phyloP scores from a whole-genome alignment of 2,113 vertebrate species.

The Protobothrops mucrosquamatus region DNA sequence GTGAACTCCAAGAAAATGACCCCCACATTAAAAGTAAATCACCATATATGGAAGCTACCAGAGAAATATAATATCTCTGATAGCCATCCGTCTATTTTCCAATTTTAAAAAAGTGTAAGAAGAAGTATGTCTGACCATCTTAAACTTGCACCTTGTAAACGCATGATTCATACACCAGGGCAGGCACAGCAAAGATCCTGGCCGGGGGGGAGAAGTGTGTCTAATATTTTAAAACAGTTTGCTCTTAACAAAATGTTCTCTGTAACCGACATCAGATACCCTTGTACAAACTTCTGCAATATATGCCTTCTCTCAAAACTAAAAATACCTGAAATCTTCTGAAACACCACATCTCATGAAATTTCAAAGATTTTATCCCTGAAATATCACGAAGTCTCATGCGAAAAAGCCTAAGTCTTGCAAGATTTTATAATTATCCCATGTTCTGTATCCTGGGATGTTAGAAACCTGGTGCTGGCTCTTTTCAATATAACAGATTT shows the following conservation, averaged over 20 bases:
- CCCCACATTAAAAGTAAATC: background rate
- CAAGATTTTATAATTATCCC: background rate
- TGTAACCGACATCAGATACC: background rate
- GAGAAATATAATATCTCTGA: background rate
- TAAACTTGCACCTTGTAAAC: background rate
- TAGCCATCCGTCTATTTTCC: background rate
- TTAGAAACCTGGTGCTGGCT: background rate
- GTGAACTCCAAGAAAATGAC: background rate
- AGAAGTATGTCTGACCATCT: background rate
- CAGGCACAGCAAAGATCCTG: background rate
- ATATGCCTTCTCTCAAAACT: background rate
- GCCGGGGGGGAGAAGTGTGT: accelerated
- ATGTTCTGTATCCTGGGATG: background rate
- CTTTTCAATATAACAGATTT: background rate
- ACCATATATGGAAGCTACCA: background rate
- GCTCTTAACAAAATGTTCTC: background rate
- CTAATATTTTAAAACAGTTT: background rate
- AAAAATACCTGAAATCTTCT: background rate
- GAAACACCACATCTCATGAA: background rate
- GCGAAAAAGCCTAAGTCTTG: background rate
- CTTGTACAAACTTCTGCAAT: background rate
- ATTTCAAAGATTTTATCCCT: background rate
- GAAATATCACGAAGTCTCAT: background rate
- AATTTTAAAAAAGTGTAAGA: background rate
- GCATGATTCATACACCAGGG: background rate